phyloP scores from a whole-genome alignment of 2,888 invertebrate genomes.

The Sinodicranocentrus sp. region DNA sequence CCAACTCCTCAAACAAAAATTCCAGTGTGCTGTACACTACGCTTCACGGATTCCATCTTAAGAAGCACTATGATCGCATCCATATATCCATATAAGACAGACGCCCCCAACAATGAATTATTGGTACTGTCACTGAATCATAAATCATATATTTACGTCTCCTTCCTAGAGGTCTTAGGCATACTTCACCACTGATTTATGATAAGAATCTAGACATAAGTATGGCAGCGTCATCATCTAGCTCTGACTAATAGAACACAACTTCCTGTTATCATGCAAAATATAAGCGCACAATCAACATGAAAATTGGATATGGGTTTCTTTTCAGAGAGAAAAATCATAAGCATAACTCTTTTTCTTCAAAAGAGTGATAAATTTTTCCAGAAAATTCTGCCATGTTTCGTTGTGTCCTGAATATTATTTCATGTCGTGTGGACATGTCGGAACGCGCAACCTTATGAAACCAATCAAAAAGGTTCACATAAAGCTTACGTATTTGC shows the following conservation, averaged over 20 bases:
- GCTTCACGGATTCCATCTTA: no score
- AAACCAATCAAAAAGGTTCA: no score
- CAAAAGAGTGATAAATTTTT: conserved; percentile 5
- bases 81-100: background rate
- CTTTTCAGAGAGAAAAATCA: background rate
- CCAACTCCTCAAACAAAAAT: no score
- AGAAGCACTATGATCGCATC: no score
- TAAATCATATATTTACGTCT: conserved; percentile 52
- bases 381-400: background rate
- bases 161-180: background rate
- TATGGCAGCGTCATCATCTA: conserved; percentile 19
- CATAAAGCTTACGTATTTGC: no score
- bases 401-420: no score
- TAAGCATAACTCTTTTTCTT: background rate
- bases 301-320: background rate
- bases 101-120: conserved; percentile 40
- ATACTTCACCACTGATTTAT: conserved; percentile 45
- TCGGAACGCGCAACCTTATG: no score
- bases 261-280: conserved; percentile 4
- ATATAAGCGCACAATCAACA: background rate
- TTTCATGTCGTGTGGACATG: no score
- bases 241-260: background rate
- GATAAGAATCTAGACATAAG: conserved; percentile 21
- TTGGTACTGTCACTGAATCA: conserved; percentile 37
- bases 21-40: no score